These are phyloP conservation scores for Iselma pallidipennis DNA, from an alignment of 2,888 invertebrate species.

Conservation along the genomic window DNA sequence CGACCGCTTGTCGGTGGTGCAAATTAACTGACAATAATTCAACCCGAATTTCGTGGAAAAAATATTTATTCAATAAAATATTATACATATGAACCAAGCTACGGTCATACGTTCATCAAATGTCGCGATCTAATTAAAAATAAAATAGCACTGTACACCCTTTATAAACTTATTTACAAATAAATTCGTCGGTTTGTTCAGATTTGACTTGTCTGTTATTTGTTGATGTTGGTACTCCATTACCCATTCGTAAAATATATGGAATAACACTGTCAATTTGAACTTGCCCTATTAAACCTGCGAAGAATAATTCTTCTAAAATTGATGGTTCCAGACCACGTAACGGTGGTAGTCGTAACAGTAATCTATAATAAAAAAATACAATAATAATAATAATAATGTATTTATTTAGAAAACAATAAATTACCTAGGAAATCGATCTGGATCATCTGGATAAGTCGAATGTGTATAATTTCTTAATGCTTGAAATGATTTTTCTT, in stretches of 20 bases:
- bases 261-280: slow-evolving; percentile 96
- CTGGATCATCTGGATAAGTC: slow-evolving; percentile 57
- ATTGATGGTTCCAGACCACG: slow-evolving; percentile 74
- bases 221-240: slow-evolving; percentile 34
- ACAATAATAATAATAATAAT: background rate
- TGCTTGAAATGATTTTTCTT: slow-evolving; percentile 66
- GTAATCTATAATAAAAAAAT: slow-evolving; percentile 55
- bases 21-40: background rate
- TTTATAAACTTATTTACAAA: slow-evolving; percentile 45
- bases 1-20: too few species aligned
- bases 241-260: slow-evolving; percentile 73
- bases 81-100: too few species aligned
- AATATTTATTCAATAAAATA: too few species aligned
- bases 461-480: slow-evolving; percentile 57
- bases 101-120: too few species aligned
- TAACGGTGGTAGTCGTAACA: slow-evolving; percentile 73
- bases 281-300: slow-evolving; percentile 87
- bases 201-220: slow-evolving; percentile 49
- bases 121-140: too few species aligned
- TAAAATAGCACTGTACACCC: too few species aligned
- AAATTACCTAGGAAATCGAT: slow-evolving; percentile 60
- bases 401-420: background rate
- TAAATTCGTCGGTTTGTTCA: slow-evolving; percentile 49
- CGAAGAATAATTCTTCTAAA: slow-evolving; percentile 91
- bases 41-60: background rate